These are phyloP conservation scores for Scaptomyza parva DNA, from an alignment of 2,888 invertebrate species.

Conservation along the genomic window DNA sequence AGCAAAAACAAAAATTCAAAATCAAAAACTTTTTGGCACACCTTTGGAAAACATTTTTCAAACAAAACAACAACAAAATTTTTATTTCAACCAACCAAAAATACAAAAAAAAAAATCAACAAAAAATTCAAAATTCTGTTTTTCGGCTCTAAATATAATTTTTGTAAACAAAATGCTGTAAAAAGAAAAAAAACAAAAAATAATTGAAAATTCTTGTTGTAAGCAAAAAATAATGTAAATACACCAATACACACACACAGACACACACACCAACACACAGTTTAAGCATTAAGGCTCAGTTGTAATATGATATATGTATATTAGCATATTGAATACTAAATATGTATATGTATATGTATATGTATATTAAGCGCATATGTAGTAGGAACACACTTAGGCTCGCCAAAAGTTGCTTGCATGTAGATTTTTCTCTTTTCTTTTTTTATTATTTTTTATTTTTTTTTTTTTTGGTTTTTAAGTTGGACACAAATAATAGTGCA, in stretches of 20 bases:
- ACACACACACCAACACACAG: constrained; percentile 27
- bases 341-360: constrained; percentile 12
- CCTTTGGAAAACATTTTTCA: constrained; percentile 83
- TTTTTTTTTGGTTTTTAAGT: constrained; percentile 31
- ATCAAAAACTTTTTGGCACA: constrained; percentile 78
- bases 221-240: constrained; percentile 50
- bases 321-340: constrained; percentile 28
- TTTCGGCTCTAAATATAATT: constrained; percentile 77
- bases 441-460: constrained; percentile 32
- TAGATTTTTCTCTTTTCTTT: constrained; percentile 28
- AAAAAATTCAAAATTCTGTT: constrained; percentile 82
- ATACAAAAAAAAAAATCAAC: constrained; percentile 11
- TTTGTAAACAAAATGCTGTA: constrained; percentile 61
- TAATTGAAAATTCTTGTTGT: constrained; percentile 57
- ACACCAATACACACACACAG: constrained; percentile 16
- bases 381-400: constrained; percentile 74
- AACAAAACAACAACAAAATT: constrained; percentile 16
- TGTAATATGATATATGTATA: constrained; percentile 46
- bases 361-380: constrained; percentile 59
- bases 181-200: constrained; percentile 38
- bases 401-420: constrained; percentile 68
- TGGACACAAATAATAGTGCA: constrained; percentile 48
- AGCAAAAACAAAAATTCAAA: constrained; percentile 63
- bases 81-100: constrained; percentile 28
- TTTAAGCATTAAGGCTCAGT: constrained; percentile 50